Evolutionary conservation across 2,797 vertebrate genomes (phyloP).

Genomic region (Ctenopoma multispine): DNA sequence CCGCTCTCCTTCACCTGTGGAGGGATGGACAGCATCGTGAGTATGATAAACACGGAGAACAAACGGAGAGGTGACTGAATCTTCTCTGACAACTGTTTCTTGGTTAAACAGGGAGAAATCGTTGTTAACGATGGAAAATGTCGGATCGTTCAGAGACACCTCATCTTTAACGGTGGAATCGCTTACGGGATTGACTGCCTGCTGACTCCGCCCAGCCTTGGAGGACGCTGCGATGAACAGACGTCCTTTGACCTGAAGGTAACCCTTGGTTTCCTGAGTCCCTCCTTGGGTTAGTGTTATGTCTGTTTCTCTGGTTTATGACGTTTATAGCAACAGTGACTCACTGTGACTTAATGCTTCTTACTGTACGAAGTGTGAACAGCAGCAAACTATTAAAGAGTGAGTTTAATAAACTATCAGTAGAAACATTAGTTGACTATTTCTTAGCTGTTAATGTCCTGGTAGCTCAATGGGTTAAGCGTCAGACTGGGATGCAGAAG

Average conservation of each 20-base stretch:
- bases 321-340: no score
- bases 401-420: no score
- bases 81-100: neutral
- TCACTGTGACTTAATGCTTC: no score
- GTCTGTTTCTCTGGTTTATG: no score
- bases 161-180: slow-evolving; percentile 87
- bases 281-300: no score
- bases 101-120: slow-evolving; percentile 85
- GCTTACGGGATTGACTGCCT: slow-evolving; percentile 93
- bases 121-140: slow-evolving; percentile 87
- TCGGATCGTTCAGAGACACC: slow-evolving; percentile 87
- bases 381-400: no score
- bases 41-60: slow-evolving; percentile 41
- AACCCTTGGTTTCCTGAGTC: slow-evolving; percentile 31
- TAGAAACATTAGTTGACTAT: no score
- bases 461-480: no score
- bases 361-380: no score
- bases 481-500: no score
- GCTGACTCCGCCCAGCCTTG: slow-evolving; percentile 89
- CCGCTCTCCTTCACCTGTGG: slow-evolving; percentile 87
- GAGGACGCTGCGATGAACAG: slow-evolving; percentile 89
- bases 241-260: slow-evolving; percentile 81
- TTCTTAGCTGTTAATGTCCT: no score
- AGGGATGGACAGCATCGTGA: slow-evolving; percentile 82
- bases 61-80: neutral